Evolutionary conservation across 2,113 vertebrate species (phyloP).

Genomic region (Glareola pratincola): DNA sequence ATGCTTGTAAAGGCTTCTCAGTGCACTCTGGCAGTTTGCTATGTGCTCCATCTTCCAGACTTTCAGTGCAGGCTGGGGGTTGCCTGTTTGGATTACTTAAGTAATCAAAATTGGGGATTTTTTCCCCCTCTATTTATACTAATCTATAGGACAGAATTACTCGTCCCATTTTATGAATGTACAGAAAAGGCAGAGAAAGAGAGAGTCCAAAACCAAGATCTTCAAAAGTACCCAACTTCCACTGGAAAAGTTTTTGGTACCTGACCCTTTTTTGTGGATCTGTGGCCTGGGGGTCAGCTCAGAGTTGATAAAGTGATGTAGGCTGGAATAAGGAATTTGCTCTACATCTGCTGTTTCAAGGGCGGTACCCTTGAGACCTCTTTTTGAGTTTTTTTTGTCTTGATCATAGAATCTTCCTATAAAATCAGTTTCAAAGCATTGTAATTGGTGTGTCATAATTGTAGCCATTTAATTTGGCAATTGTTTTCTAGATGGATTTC

Average conservation of each 20-base stretch:
- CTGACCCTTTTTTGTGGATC: neutral
- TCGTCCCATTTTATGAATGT: neutral
- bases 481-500: neutral
- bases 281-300: neutral
- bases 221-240: neutral
- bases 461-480: neutral
- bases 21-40: neutral
- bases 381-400: neutral
- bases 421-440: neutral
- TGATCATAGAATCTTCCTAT: neutral
- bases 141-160: neutral
- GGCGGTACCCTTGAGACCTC: neutral
- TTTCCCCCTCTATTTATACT: neutral
- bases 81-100: neutral
- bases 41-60: neutral
- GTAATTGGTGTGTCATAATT: neutral
- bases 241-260: neutral
- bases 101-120: neutral
- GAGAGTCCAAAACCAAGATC: neutral
- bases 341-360: neutral
- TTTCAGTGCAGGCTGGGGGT: neutral
- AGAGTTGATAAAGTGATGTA: neutral
- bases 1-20: neutral
- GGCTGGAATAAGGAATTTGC: neutral
- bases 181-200: neutral